phyloP scores from a whole-genome alignment of 1,140 invertebrate species.

The Neodiprion fabricii region DNA sequence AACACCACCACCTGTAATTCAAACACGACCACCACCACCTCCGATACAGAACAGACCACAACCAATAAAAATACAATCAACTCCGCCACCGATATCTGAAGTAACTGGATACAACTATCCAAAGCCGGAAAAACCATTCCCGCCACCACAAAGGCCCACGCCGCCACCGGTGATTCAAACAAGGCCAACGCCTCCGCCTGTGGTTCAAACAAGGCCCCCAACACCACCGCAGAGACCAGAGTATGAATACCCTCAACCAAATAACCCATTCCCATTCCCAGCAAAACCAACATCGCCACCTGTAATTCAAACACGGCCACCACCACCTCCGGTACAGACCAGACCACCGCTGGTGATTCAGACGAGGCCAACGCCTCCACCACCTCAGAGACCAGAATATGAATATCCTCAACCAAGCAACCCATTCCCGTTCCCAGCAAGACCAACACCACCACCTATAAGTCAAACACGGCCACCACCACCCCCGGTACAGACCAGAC shows the following conservation, averaged over 20 bases:
- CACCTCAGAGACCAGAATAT: constrained; percentile 21
- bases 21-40: constrained; percentile 17
- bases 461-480: constrained; percentile 13
- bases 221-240: constrained; percentile 20
- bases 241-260: constrained; percentile 28
- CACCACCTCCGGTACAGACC: constrained; percentile 17
- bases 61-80: constrained; percentile 6
- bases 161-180: constrained; percentile 14
- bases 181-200: constrained; percentile 10
- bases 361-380: constrained; percentile 22
- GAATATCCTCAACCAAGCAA: constrained; percentile 11
- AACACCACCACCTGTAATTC: constrained; percentile 21
- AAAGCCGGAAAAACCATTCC: constrained; percentile 21
- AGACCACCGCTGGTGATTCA: constrained; percentile 17
- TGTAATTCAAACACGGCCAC: constrained; percentile 10
- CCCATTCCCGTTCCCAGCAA: constrained; percentile 15
- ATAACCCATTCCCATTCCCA: constrained; percentile 8
- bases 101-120: constrained; percentile 27
- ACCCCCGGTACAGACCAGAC: constrained; percentile 31
- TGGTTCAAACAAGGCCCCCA: constrained; percentile 9
- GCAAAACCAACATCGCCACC: constrained; percentile 13
- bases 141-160: constrained; percentile 22
- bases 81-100: constrained; percentile 3
- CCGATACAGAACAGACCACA: constrained; percentile 30
- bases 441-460: constrained; percentile 21